Base-by-base conservation (phyloP, 2,797 vertebrate genomes). In the Notamacropus eugenii region DNA sequence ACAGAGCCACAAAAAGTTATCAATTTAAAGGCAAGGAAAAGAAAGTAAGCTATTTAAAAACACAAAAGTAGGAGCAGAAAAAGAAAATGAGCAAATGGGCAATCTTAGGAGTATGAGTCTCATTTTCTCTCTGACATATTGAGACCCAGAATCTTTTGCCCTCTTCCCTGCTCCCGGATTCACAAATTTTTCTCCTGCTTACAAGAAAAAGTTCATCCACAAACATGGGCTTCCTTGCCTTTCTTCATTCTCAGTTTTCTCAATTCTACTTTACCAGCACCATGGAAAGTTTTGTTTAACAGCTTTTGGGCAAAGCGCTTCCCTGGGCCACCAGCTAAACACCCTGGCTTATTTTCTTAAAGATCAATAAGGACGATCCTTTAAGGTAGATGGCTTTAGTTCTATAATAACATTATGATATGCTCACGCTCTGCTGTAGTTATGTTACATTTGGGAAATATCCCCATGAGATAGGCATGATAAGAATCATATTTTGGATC, bases 391-490 rank as follows among this genome's bases (percentile, higher is more conserved):
- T 82, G 9, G 40, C 2, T 87, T 74, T 87, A 27, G 3, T 87
- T 87, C n/a, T 87, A 46, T 24, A 87, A 87, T 46, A 87, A 87
- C 46, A 87, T 9, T 46, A 46, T 46, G 46, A 46, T 87, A 46
- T 46, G 27, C 74, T 87, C 40, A 87, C 46, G 40, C 40, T 0
- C 0, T 50, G 24, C 40, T 87, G 46, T 27, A 46, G 22, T 87
- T 87, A 27, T 3, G 24, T 27, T 27, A 46, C 22, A 46, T 87
- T 87, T 74, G n/a, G n/a, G 52, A 91, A 62, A 90, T 46, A 90
- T 22, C 5, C 10, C 46, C 12, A 0, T 5, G 22, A 6, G 0
- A 52, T 67, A 1, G 95, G 1, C 0, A 0, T 0, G 0, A 1
- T 1, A 67, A 87, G 12, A 82, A 46, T 46, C 22, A 46, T 50